Evolutionary conservation across 2,888 invertebrate genomes (phyloP).

Genomic region (Chydorus sphaericus): DNA sequence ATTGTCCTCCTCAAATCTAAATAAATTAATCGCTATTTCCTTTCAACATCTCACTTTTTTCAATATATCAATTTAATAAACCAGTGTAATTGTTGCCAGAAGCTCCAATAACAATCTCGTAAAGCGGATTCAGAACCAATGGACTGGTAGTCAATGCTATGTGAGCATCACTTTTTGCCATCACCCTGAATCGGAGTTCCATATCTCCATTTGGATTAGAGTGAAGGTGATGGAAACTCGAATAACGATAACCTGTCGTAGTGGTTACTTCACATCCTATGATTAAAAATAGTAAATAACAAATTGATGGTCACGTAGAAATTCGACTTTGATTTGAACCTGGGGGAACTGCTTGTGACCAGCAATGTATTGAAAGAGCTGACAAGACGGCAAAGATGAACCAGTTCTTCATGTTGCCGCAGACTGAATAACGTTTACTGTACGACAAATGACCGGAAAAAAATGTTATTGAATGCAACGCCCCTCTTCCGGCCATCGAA

Average conservation of each 20-base stretch:
- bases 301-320: not conserved
- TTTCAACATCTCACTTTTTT: too few species aligned
- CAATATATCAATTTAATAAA: too few species aligned
- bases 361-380: not conserved
- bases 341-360: constrained; percentile 4
- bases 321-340: not conserved
- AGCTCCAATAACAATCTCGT: constrained; percentile 33
- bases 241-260: constrained; percentile 14
- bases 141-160: constrained; percentile 43
- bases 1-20: constrained; percentile 44
- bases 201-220: constrained; percentile 8
- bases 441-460: too few species aligned
- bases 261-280: constrained; percentile 11
- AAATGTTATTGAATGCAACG: too few species aligned
- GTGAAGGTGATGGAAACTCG: constrained; percentile 7
- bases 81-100: constrained; percentile 7
- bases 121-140: constrained; percentile 38
- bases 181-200: constrained; percentile 37
- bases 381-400: not conserved
- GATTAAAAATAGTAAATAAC: not conserved
- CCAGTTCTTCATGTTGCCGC: not conserved
- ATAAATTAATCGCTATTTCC: not conserved
- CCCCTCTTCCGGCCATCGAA: too few species aligned
- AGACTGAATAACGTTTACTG: too few species aligned
- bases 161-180: constrained; percentile 51